Evolutionary conservation across 2,113 vertebrate genomes (phyloP).

Genomic region (Camelus dromedarius): DNA sequence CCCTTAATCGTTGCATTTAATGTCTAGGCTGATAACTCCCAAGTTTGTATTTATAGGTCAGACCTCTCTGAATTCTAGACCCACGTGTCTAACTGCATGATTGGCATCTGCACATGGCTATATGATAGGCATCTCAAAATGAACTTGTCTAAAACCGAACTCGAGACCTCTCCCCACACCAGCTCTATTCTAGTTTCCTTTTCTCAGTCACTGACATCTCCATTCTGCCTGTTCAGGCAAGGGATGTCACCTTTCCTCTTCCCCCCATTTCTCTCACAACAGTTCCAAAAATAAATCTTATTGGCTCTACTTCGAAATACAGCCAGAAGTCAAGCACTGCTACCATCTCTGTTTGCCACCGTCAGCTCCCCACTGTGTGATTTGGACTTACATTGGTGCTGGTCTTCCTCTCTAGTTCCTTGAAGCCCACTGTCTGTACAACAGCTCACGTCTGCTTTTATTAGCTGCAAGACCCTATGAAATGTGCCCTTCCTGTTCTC

Average conservation of each 20-base stretch:
- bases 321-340: neutral
- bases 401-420: neutral
- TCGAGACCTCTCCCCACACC: neutral
- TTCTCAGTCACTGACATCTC: neutral
- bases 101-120: neutral
- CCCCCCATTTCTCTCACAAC: neutral
- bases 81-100: neutral
- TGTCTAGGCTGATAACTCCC: neutral
- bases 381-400: neutral
- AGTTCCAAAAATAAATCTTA: neutral
- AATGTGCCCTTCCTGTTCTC: neutral
- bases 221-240: neutral
- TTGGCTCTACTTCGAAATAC: neutral
- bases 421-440: neutral
- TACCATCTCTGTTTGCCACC: neutral
- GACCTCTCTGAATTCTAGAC: neutral
- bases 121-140: neutral
- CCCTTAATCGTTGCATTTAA: neutral
- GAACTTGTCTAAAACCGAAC: neutral
- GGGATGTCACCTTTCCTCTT: neutral
- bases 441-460: neutral
- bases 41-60: neutral
- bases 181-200: neutral
- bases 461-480: neutral
- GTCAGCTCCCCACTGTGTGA: too few species aligned